phyloP scores from a whole-genome alignment of 2,797 vertebrate species.

The Myiotriccus ornatus region DNA sequence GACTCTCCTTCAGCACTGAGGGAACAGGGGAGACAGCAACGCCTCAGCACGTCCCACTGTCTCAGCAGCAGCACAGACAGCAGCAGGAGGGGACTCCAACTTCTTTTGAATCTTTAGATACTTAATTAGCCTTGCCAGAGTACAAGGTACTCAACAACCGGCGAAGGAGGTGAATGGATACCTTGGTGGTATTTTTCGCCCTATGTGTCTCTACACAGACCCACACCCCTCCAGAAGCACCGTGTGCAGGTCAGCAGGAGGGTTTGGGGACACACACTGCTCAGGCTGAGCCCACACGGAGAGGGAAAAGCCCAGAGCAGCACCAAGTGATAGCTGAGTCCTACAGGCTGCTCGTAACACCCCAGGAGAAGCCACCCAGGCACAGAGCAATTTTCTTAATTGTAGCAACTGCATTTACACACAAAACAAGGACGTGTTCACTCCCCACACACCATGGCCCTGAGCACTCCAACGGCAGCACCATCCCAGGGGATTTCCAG shows the following conservation, averaged over 20 bases:
- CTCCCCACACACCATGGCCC: neutral
- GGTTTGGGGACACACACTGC: accelerated
- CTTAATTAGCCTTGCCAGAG: neutral
- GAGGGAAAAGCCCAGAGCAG: neutral
- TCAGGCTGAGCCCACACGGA: neutral
- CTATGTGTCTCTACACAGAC: neutral
- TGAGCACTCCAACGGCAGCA: accelerated
- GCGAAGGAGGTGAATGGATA: neutral
- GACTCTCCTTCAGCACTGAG: accelerated
- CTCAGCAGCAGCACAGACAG: neutral
- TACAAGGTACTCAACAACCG: neutral
- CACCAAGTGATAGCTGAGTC: neutral
- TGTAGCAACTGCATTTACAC: neutral
- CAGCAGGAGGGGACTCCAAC: neutral
- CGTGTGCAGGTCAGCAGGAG: neutral
- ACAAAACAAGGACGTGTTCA: neutral
- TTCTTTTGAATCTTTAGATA: neutral
- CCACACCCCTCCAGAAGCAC: neutral
- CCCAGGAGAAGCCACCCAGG: neutral
- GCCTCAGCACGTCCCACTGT: accelerated
- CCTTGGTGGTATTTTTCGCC: accelerated
- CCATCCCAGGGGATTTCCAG: accelerated
- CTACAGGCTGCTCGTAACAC: neutral
- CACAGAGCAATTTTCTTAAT: neutral
- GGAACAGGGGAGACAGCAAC: neutral